Percentiles rank a stretch among this genome's conserved stretches.
These are phyloP conservation scores for Camarhynchus parvulus DNA, from an alignment of 2,113 vertebrate genomes.

Conservation along the genomic window DNA sequence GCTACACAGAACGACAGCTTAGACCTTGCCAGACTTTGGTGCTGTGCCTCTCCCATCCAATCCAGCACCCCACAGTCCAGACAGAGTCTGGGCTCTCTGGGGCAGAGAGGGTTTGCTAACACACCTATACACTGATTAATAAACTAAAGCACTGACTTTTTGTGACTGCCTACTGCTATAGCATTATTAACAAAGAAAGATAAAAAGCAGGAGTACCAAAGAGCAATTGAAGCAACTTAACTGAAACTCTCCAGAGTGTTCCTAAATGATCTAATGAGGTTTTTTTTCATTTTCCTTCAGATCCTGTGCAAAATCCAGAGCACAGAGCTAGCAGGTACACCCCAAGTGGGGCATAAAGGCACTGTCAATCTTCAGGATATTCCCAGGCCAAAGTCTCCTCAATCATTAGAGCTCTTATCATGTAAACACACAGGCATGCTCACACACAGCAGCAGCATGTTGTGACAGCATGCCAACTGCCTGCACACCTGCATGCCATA, in stretches of 20 bases:
- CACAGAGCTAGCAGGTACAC: background rate
- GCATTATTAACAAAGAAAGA: background rate
- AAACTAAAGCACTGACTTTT: background rate
- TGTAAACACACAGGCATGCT: background rate
- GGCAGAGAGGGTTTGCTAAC: background rate
- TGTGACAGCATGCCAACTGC: background rate
- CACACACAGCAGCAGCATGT: background rate
- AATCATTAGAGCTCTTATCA: background rate
- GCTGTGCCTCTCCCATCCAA: rapidly evolving
- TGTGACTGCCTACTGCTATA: background rate
- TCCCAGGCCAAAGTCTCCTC: background rate
- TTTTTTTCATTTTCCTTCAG: background rate
- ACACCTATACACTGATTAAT: background rate
- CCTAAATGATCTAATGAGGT: background rate
- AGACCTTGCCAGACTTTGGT: background rate
- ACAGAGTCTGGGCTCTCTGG: background rate
- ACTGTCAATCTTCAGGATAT: background rate
- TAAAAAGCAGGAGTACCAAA: background rate
- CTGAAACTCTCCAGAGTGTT: background rate
- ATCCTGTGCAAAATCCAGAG: background rate
- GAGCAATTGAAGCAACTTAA: background rate
- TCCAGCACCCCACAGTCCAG: background rate
- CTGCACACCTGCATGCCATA: background rate
- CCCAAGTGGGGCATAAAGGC: background rate
- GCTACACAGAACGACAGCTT: background rate